These are phyloP conservation scores for Caenorhabditis panamensis DNA, from an alignment of 2,888 invertebrate genomes.

Conservation along the genomic window DNA sequence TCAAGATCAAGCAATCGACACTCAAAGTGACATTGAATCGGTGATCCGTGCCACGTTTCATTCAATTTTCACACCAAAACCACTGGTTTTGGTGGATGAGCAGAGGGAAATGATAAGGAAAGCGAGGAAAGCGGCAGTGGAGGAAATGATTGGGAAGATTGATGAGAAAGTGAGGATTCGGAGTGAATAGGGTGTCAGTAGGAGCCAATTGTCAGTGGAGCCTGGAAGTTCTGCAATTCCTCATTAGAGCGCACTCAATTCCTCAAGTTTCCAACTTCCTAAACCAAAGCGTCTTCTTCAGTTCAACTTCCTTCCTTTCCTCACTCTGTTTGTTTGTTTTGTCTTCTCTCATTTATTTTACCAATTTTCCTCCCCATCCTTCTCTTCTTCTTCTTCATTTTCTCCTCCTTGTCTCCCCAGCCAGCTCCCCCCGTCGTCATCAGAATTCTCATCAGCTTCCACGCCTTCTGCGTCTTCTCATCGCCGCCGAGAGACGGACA, in stretches of 20 bases:
- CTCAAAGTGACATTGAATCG: conserved; percentile 35
- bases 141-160: conserved; percentile 37
- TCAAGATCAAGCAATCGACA: no score
- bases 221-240: background rate
- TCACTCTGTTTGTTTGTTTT: conserved; percentile 2
- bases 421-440: conserved; percentile 18
- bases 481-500: background rate
- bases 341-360: background rate
- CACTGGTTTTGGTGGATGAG: conserved; percentile 8
- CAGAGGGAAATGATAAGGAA: conserved; percentile 13
- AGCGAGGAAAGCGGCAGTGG: conserved; percentile 21
- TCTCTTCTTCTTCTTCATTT: conserved; percentile 23
- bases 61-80: conserved; percentile 18
- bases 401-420: background rate
- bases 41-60: conserved; percentile 40
- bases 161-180: conserved; percentile 35
- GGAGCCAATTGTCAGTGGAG: background rate
- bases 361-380: conserved; percentile 4
- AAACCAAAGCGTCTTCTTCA: no score
- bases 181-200: background rate
- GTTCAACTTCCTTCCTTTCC: background rate
- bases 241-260: background rate
- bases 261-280: background rate
- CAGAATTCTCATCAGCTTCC: conserved; percentile 17
- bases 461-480: background rate